phyloP scores from a whole-genome alignment of 2,113 vertebrate genomes.

The Nipponia nippon region DNA sequence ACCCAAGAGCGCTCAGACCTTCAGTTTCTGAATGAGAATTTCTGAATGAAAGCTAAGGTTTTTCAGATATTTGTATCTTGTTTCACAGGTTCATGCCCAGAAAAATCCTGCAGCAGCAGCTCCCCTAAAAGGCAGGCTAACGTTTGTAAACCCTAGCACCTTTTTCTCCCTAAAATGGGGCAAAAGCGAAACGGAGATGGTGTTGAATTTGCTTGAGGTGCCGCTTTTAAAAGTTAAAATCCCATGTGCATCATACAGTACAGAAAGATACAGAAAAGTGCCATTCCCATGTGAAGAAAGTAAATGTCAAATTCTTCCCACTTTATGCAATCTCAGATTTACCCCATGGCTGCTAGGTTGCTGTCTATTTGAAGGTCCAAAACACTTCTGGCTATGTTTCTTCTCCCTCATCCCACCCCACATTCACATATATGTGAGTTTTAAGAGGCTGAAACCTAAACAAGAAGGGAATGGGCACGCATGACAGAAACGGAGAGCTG shows the following conservation, averaged over 20 bases:
- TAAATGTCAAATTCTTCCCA: neutral
- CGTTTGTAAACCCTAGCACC: neutral
- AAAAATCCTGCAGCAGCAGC: neutral
- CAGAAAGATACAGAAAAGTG: neutral
- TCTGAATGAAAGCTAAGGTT: neutral
- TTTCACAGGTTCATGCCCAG: neutral
- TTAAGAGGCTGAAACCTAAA: neutral
- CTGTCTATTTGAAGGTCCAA: neutral
- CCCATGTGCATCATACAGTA: neutral
- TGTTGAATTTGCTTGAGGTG: neutral
- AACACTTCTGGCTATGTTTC: neutral
- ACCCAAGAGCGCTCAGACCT: neutral
- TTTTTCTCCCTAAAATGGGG: neutral
- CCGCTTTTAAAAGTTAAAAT: neutral
- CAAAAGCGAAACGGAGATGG: neutral
- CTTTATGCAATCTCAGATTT: neutral
- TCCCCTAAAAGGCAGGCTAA: neutral
- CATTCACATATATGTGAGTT: rapidly evolving
- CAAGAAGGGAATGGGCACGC: neutral
- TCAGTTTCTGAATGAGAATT: neutral
- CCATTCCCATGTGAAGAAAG: neutral
- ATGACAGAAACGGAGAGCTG: neutral
- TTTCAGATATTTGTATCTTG: neutral
- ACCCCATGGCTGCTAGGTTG: neutral
- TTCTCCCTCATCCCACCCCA: neutral